These are phyloP conservation scores for Drosophila novamexicana DNA, from an alignment of 1,140 invertebrate species.

Conservation along the genomic window DNA sequence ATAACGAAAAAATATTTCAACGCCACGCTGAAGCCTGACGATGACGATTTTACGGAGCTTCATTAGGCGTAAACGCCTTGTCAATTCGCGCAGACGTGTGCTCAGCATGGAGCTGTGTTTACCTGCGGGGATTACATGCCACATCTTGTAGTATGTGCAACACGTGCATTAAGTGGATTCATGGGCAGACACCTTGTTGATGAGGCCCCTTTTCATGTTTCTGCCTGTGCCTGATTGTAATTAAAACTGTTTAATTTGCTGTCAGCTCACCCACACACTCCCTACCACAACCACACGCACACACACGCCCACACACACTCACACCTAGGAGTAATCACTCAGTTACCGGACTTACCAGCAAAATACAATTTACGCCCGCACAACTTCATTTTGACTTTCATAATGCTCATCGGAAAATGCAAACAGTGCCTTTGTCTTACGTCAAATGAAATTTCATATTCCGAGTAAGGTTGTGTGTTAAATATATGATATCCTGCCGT, in stretches of 20 bases:
- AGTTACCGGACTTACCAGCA: constrained; percentile 11
- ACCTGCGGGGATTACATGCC: constrained; percentile 13
- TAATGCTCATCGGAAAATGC: constrained; percentile 33
- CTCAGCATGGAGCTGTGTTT: not conserved
- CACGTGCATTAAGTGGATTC: constrained; percentile 43
- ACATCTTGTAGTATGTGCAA: constrained; percentile 18
- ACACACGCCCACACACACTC: constrained; percentile 24
- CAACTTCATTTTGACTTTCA: constrained; percentile 21
- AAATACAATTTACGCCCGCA: constrained; percentile 42
- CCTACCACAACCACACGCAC: not conserved
- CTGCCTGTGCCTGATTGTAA: constrained; percentile 41
- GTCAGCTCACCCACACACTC: constrained; percentile 15
- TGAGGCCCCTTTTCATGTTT: constrained; percentile 13
- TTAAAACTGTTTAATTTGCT: constrained; percentile 64
- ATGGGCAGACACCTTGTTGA: constrained; percentile 24
- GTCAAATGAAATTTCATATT: constrained; percentile 2
- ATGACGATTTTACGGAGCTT: not conserved
- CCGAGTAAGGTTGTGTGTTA: not conserved
- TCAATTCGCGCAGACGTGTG: not conserved
- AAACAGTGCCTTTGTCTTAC: constrained; percentile 11
- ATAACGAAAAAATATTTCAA: too few relatives aligned
- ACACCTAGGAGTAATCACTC: not conserved
- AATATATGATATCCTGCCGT: not conserved
- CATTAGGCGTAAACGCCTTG: not conserved
- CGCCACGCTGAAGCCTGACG: not conserved